phyloP scores from a whole-genome alignment of 2,888 invertebrate species.

The Lucinisca nassula region DNA sequence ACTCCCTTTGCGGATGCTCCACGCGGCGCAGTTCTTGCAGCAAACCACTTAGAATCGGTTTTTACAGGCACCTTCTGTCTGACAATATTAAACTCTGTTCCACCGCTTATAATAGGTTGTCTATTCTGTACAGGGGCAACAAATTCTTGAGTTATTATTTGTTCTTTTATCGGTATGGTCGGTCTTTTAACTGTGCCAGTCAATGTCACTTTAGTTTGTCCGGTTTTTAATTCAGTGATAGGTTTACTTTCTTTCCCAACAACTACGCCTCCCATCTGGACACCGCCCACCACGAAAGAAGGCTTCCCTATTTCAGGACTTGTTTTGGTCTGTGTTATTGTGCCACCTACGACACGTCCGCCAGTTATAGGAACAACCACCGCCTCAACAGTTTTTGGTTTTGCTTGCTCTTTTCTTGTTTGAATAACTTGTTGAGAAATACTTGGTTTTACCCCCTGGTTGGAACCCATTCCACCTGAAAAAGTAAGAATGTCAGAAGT shows the following conservation, averaged over 20 bases:
- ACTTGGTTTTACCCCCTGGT: conserved; percentile 8
- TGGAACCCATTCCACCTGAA: conserved; percentile 49
- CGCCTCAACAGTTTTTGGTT: background rate
- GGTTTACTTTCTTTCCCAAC: background rate
- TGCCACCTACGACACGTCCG: conserved; percentile 65
- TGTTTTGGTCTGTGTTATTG: background rate
- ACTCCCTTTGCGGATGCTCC: conserved; percentile 54
- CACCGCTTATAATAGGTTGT: background rate
- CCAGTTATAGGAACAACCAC: conserved; percentile 33
- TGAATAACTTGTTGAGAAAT: background rate
- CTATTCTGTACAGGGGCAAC: background rate
- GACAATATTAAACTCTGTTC: background rate
- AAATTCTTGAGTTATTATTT: background rate
- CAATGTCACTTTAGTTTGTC: background rate
- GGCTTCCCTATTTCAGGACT: background rate
- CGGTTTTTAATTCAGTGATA: too few relatives aligned
- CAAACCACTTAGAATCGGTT: background rate
- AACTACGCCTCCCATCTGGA: background rate
- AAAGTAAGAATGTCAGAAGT: too few relatives aligned
- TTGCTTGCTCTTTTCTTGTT: background rate
- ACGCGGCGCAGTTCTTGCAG: conserved; percentile 52
- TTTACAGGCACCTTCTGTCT: background rate
- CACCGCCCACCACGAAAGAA: background rate
- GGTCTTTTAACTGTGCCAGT: background rate
- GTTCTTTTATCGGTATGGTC: background rate